Conservation (phyloP, 2,888 invertebrate species). For the Antheraea assamensis region DNA sequence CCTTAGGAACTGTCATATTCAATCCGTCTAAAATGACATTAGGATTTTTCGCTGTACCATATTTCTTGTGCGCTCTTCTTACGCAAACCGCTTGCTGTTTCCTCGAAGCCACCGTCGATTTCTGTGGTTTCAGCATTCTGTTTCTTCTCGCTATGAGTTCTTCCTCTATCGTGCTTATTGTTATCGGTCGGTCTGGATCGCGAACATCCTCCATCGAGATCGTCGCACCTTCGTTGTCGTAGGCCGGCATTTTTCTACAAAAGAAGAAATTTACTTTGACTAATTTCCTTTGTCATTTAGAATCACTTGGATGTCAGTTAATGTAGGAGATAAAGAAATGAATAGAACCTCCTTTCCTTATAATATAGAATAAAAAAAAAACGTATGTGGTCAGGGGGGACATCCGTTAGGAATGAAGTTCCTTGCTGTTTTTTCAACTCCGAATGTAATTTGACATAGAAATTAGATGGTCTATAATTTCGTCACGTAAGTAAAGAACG, state of each 20-base stretch:
- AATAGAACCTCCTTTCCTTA: too few relatives aligned
- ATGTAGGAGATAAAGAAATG: too few relatives aligned
- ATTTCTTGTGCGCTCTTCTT: constrained; percentile 91
- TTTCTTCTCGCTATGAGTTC: constrained; percentile 58
- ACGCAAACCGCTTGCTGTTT: constrained; percentile 93
- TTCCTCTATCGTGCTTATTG: constrained; percentile 62
- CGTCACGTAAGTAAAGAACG: too few relatives aligned
- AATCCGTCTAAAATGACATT: constrained; percentile 92
- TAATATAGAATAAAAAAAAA: too few relatives aligned
- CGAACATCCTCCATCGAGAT: constrained; percentile 76
- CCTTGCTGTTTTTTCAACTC: too few relatives aligned
- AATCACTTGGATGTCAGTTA: neutral
- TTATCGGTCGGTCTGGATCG: constrained; percentile 47
- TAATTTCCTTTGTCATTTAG: neutral
- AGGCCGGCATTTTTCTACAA: constrained; percentile 66
- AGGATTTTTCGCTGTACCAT: constrained; percentile 90
- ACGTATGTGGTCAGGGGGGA: too few relatives aligned
- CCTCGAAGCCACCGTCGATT: constrained; percentile 86
- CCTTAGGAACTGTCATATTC: constrained; percentile 96
- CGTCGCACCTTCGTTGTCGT: constrained; percentile 76
- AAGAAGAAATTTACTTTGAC: neutral
- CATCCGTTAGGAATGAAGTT: too few relatives aligned
- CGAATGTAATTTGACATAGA: too few relatives aligned
- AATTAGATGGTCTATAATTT: too few relatives aligned
- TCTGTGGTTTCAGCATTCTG: constrained; percentile 80